Evolutionary conservation across 2,888 invertebrate species (phyloP), one percentile per base, ranked within the genome.

Genomic region (Dryobotodes eremita): DNA sequence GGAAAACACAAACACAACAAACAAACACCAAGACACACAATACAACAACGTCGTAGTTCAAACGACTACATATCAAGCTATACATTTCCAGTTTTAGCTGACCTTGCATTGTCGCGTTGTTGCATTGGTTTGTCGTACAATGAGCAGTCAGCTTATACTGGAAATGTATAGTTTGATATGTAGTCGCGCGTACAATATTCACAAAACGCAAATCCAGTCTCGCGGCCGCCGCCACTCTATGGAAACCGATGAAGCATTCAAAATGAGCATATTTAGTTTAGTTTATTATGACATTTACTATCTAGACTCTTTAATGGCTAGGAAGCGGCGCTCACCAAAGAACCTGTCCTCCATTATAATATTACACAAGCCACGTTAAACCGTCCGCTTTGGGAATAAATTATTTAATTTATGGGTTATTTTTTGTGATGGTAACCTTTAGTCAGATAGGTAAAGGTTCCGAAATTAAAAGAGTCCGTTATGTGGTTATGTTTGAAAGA

Each of bases 221-320:
- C 89, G 80, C 84, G 77, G 82, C 79, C 70, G 66, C 66, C 11
- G 3, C 84, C 2, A 80, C 86, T 89, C 91, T 92, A 92, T 90
- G 91, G 86, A 93, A 92, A 92, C 88, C 94, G 92, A 94, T 95
- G 94, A 94, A 93, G 91, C 92, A 92, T 93, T 93, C 89, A 93
- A 93, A 94, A 92, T 91, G 90, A 91, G 94, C 91, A 92, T 94
- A 94, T 95, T 95, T 92, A 92, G 95, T 93, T 92, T 92, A 93
- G 94, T 96, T 96, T 96, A 96, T 94, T 91, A 79, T 89, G 96
- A 96, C 95, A 92, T 95, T 96, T 95, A 96, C 92, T 94, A 94
- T 94, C 95, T 95, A 95, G 95, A 93, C 94, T 93, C 90, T 94
- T 94, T 95, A 94, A 95, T 94, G 85, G 93, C 91, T 94, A 95